A percentile compares a stretch with the other conserved stretches of the same genome.
These are phyloP conservation scores for Arctocebus calabarensis DNA, from an alignment of 2,797 vertebrate species.

Conservation along the genomic window DNA sequence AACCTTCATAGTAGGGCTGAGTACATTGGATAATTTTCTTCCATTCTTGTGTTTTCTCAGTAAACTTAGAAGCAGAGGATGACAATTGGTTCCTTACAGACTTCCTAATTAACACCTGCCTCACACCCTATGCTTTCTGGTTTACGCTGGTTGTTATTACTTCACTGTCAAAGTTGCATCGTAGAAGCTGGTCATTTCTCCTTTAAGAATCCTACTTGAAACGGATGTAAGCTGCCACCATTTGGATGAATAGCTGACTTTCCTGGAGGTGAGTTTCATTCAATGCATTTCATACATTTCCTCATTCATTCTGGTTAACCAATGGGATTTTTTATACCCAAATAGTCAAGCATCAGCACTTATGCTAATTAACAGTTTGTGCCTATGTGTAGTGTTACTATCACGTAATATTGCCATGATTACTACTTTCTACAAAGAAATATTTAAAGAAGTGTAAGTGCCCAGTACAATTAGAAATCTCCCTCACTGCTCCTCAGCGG, in stretches of 20 bases:
- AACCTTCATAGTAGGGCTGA: no score
- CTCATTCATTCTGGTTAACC: neutral
- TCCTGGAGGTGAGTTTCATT: neutral
- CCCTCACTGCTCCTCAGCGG: neutral
- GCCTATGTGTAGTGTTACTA: neutral
- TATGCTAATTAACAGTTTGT: neutral
- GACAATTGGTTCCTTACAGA: neutral
- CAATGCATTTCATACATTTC: neutral
- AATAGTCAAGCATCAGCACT: neutral
- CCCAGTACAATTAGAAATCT: neutral
- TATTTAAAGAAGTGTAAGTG: neutral
- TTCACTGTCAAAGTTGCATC: neutral
- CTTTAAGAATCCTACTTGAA: neutral
- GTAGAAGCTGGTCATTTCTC: neutral
- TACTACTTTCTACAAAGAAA: constrained; percentile 1
- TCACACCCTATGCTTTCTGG: neutral
- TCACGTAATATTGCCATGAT: neutral
- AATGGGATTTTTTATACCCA: neutral
- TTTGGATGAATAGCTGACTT: neutral
- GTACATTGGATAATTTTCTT: no score
- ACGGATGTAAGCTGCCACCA: neutral
- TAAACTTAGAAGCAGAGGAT: neutral
- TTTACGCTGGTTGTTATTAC: neutral
- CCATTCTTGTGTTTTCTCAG: neutral
- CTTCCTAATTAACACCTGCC: neutral